Conservation (phyloP, 2,113 vertebrate genomes). For the Pyxicephalus adspersus region DNA sequence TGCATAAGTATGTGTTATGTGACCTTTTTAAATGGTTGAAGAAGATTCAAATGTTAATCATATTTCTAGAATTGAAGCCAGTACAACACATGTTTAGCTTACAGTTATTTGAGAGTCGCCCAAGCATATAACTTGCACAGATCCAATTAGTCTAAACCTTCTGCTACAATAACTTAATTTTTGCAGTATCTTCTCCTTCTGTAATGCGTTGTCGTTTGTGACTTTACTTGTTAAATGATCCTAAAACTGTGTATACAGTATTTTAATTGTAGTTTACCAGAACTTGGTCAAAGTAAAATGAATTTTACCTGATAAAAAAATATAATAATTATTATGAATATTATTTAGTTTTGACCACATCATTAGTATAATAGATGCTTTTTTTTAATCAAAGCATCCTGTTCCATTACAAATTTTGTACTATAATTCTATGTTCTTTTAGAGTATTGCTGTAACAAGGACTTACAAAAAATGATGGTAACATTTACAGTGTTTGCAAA, state of each 20-base stretch:
- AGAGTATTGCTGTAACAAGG: too few relatives aligned
- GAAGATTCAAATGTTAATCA: slow-evolving; percentile 29
- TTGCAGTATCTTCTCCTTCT: slow-evolving; percentile 24
- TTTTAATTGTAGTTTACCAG: background rate
- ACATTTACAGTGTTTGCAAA: too few relatives aligned
- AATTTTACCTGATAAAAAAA: too few relatives aligned
- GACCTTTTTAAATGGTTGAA: slow-evolving; percentile 30
- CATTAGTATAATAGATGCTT: too few relatives aligned
- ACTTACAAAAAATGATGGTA: too few relatives aligned
- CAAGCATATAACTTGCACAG: slow-evolving; percentile 50
- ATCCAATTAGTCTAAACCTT: slow-evolving; percentile 55
- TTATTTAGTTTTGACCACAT: too few relatives aligned
- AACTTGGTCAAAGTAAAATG: too few relatives aligned
- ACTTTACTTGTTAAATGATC: background rate
- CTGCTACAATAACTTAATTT: slow-evolving; percentile 50
- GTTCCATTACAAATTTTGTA: too few relatives aligned
- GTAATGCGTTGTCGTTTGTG: slow-evolving; percentile 2
- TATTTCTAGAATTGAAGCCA: slow-evolving; percentile 42
- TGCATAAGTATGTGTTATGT: slow-evolving; percentile 1
- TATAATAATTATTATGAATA: too few relatives aligned
- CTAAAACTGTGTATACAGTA: background rate
- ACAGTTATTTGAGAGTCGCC: slow-evolving; percentile 51
- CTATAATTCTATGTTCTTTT: too few relatives aligned
- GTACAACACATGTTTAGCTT: slow-evolving; percentile 55
- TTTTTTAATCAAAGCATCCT: too few relatives aligned